These are phyloP conservation scores for Macrocentrus cingulum DNA, from an alignment of 1,140 invertebrate species.

Conservation along the genomic window DNA sequence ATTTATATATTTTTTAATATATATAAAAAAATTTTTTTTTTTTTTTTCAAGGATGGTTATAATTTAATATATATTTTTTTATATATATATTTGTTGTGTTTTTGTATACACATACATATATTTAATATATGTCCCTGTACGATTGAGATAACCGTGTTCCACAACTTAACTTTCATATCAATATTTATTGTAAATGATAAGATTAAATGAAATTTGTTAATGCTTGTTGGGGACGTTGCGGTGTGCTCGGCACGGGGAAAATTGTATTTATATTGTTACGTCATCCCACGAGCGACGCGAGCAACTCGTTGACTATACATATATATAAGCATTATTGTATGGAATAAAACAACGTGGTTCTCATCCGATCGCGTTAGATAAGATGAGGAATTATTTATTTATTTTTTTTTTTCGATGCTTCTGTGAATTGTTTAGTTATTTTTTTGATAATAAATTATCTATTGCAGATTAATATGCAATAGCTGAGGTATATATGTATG, in stretches of 20 bases:
- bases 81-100: slow-evolving; percentile 9
- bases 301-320: slow-evolving; percentile 26
- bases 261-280: slow-evolving; percentile 52
- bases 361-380: slow-evolving; percentile 32
- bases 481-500: too few species aligned
- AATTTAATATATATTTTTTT: slow-evolving; percentile 9
- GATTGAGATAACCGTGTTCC: slow-evolving; percentile 18
- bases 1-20: background rate
- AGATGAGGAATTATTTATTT: slow-evolving; percentile 12
- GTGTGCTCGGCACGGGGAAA: background rate
- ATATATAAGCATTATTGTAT: slow-evolving; percentile 28
- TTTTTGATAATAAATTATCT: too few species aligned
- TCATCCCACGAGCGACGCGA: slow-evolving; percentile 36
- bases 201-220: slow-evolving; percentile 51
- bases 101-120: slow-evolving; percentile 9
- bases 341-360: slow-evolving; percentile 43
- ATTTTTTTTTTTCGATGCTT: background rate
- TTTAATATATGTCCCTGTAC: background rate
- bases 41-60: slow-evolving; percentile 10
- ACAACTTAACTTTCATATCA: slow-evolving; percentile 48
- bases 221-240: slow-evolving; percentile 27
- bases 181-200: slow-evolving; percentile 55
- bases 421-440: too few species aligned
- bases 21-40: slow-evolving; percentile 4
- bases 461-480: too few species aligned